phyloP scores from a whole-genome alignment of 2,888 invertebrate species.

The Congeria kusceri region DNA sequence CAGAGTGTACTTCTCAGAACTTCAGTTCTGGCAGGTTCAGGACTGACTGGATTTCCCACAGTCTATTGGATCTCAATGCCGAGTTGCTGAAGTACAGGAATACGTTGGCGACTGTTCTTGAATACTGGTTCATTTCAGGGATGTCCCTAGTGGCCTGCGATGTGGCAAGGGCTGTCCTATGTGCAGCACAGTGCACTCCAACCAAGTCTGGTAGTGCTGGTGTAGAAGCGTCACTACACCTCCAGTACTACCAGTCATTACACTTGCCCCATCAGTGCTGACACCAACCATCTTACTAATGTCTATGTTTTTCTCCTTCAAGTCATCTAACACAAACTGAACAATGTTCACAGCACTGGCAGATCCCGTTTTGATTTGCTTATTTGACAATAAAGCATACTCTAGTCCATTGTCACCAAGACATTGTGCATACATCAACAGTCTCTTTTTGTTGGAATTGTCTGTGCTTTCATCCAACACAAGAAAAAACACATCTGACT shows the following conservation, averaged over 20 bases:
- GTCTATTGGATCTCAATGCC: constrained; percentile 42
- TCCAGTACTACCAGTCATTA: constrained; percentile 37
- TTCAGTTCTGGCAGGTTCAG: constrained; percentile 50
- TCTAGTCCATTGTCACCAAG: constrained; percentile 9
- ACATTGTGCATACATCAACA: constrained; percentile 37
- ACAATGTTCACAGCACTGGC: constrained; percentile 35
- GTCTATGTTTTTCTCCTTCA: constrained; percentile 37
- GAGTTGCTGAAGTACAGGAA: constrained; percentile 44
- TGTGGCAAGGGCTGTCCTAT: constrained; percentile 37
- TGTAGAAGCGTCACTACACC: constrained; percentile 35
- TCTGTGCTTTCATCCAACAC: constrained; percentile 46
- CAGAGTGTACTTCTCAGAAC: constrained; percentile 54
- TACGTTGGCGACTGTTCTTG: constrained; percentile 20
- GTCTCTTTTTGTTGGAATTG: constrained; percentile 31
- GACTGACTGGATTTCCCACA: constrained; percentile 40
- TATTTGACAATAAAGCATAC: no score
- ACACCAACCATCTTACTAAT: constrained; percentile 45
- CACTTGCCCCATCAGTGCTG: constrained; percentile 52
- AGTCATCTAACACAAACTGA: constrained; percentile 17
- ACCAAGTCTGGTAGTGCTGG: constrained; percentile 30
- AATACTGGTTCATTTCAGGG: constrained; percentile 19
- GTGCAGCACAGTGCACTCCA: constrained; percentile 51
- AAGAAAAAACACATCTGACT: constrained; percentile 12
- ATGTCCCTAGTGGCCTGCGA: constrained; percentile 36
- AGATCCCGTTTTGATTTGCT: no score